Base-by-base conservation (phyloP, 2,113 vertebrate genomes). In the Takifugu bimaculatus region DNA sequence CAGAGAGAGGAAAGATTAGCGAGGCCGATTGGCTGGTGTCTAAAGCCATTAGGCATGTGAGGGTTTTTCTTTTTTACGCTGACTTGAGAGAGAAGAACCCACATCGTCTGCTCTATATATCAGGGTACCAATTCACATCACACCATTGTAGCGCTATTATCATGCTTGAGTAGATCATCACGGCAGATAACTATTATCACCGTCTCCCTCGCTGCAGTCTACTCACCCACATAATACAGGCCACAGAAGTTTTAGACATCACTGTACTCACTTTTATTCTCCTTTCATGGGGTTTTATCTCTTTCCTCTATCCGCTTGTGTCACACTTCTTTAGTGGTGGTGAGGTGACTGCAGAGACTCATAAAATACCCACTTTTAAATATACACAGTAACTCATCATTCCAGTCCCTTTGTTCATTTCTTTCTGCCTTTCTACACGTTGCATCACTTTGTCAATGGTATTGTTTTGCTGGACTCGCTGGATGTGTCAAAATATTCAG, bases 1-100 rank as follows among this genome's bases (percentile, higher is more conserved):
- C 86, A 85, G 81, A 91, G 84, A 87, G 85, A 83, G 82, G 72
- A 82, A 78, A 87, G 90, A 90, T 91, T 90, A 91, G 87, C 86
- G 80, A 77, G 77, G 80, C 85, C 85, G 85, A 91, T 85, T 88
- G 87, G 85, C 79, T 88, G 89, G 89, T 86, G 88, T 91, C 89
- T 90, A 80, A 87, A 90, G 79, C 85, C 88, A 89, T 91, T 90
- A 88, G 86, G 85, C 87, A 87, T 77, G 80, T 83, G 71, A 63
- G 81, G 65, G 76, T 81, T 86, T 75, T 80, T 71, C 77, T 80
- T 74, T 63, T 48, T 70, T 63, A 69, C 74, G 50, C 64, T 29
- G 56, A 78, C 63, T 78, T 78, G 67, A 81, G 77, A 78, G 76
- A 83, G 79, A 83, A 77, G 82, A 63, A 70, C 80, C 79, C 85